A percentile compares a stretch with the other conserved stretches of the same genome.
Evolutionary conservation across 2,113 vertebrate genomes (phyloP).

Genomic region (Podarcis muralis): DNA sequence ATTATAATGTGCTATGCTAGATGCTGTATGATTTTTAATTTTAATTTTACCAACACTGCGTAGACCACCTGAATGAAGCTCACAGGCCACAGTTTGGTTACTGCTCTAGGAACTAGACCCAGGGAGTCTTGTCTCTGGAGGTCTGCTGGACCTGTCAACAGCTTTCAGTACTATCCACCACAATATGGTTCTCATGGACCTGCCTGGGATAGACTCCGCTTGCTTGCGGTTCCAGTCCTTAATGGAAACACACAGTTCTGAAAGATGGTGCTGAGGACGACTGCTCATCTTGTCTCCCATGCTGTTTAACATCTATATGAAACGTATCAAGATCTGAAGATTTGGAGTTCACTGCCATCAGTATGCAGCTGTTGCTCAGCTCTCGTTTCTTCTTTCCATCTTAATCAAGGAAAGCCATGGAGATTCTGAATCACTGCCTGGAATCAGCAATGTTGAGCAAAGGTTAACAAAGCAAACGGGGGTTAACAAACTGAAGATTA

Average conservation of each 20-base stretch:
- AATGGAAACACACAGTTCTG: background rate
- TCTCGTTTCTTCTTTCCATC: background rate
- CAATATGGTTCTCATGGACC: background rate
- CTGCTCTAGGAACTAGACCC: no score
- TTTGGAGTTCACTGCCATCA: background rate
- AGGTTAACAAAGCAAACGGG: background rate
- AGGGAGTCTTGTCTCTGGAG: no score
- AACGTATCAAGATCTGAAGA: background rate
- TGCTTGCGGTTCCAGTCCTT: background rate
- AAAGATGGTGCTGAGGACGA: background rate
- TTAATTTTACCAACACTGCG: no score
- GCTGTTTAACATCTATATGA: background rate
- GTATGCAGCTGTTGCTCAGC: background rate
- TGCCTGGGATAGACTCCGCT: background rate
- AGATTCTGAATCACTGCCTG: background rate
- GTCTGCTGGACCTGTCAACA: no score
- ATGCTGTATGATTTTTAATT: no score
- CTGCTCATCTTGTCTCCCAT: background rate
- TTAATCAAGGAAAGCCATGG: background rate
- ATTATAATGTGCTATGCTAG: no score
- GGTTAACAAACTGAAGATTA: background rate
- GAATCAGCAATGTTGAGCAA: background rate
- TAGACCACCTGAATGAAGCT: no score
- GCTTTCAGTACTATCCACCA: no score
- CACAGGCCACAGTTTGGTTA: no score